Evolutionary conservation across 2,113 vertebrate genomes (phyloP).

Genomic region (Cyprinodon variegatus): DNA sequence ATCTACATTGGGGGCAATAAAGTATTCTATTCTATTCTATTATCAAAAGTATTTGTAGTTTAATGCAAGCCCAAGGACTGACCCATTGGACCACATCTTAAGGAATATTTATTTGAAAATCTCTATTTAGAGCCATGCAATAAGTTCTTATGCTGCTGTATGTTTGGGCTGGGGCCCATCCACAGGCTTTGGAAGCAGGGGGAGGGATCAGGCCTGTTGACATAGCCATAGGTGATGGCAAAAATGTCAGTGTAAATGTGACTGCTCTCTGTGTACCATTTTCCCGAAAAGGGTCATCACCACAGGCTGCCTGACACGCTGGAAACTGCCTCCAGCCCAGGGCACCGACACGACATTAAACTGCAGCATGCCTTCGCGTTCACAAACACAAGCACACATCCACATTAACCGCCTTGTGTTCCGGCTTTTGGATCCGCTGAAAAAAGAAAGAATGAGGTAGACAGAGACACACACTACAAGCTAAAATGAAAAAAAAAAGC

Average conservation of each 20-base stretch:
- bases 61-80: not conserved
- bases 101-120: conserved; percentile 16
- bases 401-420: conserved; percentile 51
- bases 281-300: conserved; percentile 79
- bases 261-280: conserved; percentile 78
- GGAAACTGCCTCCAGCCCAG: conserved; percentile 67
- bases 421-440: conserved; percentile 60
- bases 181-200: conserved; percentile 20
- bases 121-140: conserved; percentile 8
- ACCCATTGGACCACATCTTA: conserved; percentile 1
- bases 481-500: conserved; percentile 76
- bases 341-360: conserved; percentile 78
- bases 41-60: not conserved
- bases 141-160: conserved; percentile 21
- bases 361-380: conserved; percentile 56
- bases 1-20: not conserved
- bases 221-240: conserved; percentile 84
- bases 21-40: not conserved
- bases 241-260: conserved; percentile 86
- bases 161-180: conserved; percentile 46
- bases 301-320: conserved; percentile 75
- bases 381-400: conserved; percentile 25
- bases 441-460: conserved; percentile 45
- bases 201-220: conserved; percentile 70
- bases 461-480: conserved; percentile 43